A percentile compares a stretch with the other conserved stretches of the same genome.
Conservation (phyloP, 2,113 vertebrate genomes). For the Neolamprologus fasciatus region DNA sequence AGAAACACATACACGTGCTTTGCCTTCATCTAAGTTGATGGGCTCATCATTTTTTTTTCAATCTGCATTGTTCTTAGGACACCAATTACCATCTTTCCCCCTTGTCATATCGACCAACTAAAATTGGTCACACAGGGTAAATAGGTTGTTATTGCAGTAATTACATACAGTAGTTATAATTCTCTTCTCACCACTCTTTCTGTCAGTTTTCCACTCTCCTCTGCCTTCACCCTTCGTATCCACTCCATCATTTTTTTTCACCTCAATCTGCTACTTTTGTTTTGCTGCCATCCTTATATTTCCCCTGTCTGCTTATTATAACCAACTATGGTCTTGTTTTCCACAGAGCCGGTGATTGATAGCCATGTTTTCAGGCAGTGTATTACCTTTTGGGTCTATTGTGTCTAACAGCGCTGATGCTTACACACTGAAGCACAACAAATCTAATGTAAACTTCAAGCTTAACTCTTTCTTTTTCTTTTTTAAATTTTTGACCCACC, state of each 20-base stretch:
- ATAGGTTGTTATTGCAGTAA: conserved; percentile 35
- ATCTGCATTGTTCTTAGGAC: conserved; percentile 24
- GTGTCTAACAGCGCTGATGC: neutral
- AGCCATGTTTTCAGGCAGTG: neutral
- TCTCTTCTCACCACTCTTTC: neutral
- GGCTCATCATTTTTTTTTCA: conserved; percentile 18
- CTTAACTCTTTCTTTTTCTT: neutral
- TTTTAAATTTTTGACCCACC: neutral
- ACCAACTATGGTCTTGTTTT: neutral
- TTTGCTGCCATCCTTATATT: neutral
- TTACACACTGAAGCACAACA: neutral
- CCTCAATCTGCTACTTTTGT: neutral
- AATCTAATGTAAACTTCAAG: neutral
- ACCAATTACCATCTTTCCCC: conserved; percentile 13
- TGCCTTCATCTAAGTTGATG: neutral
- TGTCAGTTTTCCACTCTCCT: neutral
- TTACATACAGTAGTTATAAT: conserved; percentile 16
- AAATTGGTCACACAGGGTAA: conserved; percentile 28
- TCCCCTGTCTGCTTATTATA: conserved; percentile 5
- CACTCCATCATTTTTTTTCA: neutral
- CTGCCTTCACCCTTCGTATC: neutral
- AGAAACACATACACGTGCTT: neutral
- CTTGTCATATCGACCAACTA: conserved; percentile 1
- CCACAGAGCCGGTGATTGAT: neutral
- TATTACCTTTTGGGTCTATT: neutral